Percentiles rank a stretch among this genome's conserved stretches.
Evolutionary conservation across 2,888 invertebrate species (phyloP).

Genomic region (Drosophila lacicola): DNA sequence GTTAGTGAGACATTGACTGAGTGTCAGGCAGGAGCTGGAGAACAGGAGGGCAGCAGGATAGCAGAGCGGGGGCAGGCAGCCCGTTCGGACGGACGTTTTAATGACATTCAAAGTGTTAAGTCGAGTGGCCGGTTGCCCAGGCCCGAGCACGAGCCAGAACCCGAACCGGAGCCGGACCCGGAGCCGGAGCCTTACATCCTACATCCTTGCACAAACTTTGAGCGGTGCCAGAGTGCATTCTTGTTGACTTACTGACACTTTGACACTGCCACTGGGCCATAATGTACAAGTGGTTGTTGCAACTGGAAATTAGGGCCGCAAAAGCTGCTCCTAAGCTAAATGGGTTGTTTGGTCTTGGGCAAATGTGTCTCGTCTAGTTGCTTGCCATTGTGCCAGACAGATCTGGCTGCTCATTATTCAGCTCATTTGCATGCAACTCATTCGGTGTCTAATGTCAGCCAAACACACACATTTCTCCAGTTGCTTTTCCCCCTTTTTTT

Average conservation of each 20-base stretch:
- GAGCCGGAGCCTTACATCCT: slow-evolving; percentile 1
- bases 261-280: slow-evolving; percentile 54
- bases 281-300: slow-evolving; percentile 42
- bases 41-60: background rate
- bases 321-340: slow-evolving; percentile 22
- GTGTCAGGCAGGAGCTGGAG: slow-evolving; percentile 51
- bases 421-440: slow-evolving; percentile 78
- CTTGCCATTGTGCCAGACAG: slow-evolving; percentile 19
- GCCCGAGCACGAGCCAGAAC: slow-evolving; percentile 3
- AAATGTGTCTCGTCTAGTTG: slow-evolving; percentile 4
- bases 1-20: slow-evolving; percentile 81
- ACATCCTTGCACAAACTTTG: slow-evolving; percentile 39
- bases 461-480: slow-evolving; percentile 43
- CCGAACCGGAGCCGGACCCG: slow-evolving; percentile 8
- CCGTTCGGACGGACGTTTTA: slow-evolving; percentile 57
- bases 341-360: background rate
- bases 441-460: slow-evolving; percentile 28
- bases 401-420: slow-evolving; percentile 72
- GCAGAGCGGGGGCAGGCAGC: background rate
- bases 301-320: slow-evolving; percentile 72
- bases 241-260: slow-evolving; percentile 79
- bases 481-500: slow-evolving; percentile 25
- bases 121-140: slow-evolving; percentile 54
- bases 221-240: slow-evolving; percentile 75
- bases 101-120: slow-evolving; percentile 81